Percentiles rank a stretch among this genome's conserved stretches.
Evolutionary conservation across 2,113 vertebrate species (phyloP).

Genomic region (Elaphurus davidianus): DNA sequence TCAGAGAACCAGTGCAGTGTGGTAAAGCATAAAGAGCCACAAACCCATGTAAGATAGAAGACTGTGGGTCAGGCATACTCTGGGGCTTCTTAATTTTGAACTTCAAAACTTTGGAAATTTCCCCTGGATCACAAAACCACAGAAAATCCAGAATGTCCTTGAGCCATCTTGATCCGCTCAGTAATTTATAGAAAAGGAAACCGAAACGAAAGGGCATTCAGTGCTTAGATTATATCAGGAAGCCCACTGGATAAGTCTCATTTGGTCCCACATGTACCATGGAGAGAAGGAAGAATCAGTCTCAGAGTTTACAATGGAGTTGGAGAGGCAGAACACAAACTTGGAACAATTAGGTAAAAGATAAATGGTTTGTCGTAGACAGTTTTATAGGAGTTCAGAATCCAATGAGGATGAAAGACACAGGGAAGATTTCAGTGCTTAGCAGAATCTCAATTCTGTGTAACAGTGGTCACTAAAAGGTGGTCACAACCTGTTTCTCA

Average conservation of each 20-base stretch:
- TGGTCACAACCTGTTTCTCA: neutral
- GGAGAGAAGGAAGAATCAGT: neutral
- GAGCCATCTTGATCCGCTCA: neutral
- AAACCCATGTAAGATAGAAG: neutral
- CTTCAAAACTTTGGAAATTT: neutral
- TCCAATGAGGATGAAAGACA: neutral
- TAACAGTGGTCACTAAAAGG: neutral
- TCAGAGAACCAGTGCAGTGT: neutral
- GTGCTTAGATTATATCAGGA: neutral
- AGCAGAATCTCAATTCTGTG: neutral
- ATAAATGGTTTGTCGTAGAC: neutral
- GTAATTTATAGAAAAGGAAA: neutral
- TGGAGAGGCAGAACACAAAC: neutral
- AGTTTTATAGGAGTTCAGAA: neutral
- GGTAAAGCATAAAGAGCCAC: neutral
- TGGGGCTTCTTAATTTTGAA: neutral
- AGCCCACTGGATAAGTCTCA: neutral
- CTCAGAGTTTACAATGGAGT: neutral
- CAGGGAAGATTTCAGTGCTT: neutral
- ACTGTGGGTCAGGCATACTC: neutral
- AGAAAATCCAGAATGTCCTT: neutral
- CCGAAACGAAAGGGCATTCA: neutral
- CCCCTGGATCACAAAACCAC: neutral
- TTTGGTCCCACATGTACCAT: neutral
- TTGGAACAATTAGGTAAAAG: neutral